Percentiles rank a stretch among this genome's conserved stretches.
These are phyloP conservation scores for Heterocephalus glaber DNA, from an alignment of 2,113 vertebrate genomes.

Conservation along the genomic window DNA sequence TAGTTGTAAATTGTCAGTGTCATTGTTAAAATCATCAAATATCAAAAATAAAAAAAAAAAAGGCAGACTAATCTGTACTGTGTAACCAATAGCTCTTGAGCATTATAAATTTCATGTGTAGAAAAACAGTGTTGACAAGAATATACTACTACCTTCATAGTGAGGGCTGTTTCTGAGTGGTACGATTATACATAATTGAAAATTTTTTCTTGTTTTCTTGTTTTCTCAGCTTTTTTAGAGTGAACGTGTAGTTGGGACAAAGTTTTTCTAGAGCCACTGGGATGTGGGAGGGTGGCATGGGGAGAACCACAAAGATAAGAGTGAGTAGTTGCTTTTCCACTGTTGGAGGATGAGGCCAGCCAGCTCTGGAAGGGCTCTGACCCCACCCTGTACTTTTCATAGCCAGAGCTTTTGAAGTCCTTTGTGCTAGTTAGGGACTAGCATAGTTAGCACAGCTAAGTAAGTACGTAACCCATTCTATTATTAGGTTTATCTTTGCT, in stretches of 20 bases:
- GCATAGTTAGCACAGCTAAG: constrained; percentile 53
- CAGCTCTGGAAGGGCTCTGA: neutral
- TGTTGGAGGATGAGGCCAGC: neutral
- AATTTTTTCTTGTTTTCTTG: neutral
- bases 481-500: constrained; percentile 70
- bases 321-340: neutral
- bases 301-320: neutral
- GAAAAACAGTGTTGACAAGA: neutral
- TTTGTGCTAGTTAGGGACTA: constrained; percentile 56
- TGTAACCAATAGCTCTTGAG: neutral
- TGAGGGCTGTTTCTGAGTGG: neutral
- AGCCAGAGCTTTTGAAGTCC: constrained; percentile 34
- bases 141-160: neutral
- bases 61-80: neutral
- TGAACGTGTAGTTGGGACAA: neutral
- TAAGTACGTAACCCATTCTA: constrained; percentile 62
- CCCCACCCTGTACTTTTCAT: constrained; percentile 54
- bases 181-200: neutral
- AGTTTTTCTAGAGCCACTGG: constrained; percentile 23
- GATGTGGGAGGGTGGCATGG: neutral
- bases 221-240: constrained; percentile 35
- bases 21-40: neutral
- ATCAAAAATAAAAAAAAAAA: neutral
- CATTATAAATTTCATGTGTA: neutral
- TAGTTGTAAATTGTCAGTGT: neutral